Conservation (phyloP, 1,140 invertebrate genomes). For the Lordiphosa stackelbergi region DNA sequence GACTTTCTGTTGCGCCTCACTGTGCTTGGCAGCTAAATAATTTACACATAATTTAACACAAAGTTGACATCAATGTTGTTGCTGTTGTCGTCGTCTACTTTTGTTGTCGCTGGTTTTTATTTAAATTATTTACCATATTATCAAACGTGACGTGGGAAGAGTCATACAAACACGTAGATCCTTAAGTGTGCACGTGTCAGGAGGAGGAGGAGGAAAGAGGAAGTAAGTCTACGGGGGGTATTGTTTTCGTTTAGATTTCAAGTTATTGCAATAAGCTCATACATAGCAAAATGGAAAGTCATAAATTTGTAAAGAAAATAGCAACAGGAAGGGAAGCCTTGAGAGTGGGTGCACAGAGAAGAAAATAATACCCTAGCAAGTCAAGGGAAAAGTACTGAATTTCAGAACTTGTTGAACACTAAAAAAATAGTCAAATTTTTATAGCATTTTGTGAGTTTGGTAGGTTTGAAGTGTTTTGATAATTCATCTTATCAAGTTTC, state of each 20-base stretch:
- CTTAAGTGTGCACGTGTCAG: slow-evolving; percentile 31
- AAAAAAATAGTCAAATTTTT: no score
- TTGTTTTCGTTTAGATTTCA: slow-evolving; percentile 35
- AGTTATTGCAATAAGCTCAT: slow-evolving; percentile 35
- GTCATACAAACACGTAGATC: slow-evolving; percentile 17
- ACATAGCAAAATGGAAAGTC: slow-evolving; percentile 38
- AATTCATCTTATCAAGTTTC: no score
- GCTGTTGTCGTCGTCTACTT: slow-evolving; percentile 7
- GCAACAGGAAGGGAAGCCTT: slow-evolving; percentile 9
- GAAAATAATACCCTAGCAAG: background rate
- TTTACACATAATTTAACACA: slow-evolving; percentile 59
- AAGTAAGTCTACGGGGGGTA: background rate
- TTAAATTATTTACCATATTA: slow-evolving; percentile 61
- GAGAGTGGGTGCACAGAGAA: background rate
- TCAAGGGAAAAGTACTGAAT: background rate
- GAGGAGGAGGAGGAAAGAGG: no score
- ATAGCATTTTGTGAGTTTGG: no score
- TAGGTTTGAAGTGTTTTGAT: no score
- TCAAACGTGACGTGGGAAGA: slow-evolving; percentile 32
- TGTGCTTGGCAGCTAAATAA: slow-evolving; percentile 39
- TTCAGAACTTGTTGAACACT: no score
- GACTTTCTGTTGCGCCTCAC: slow-evolving; percentile 12
- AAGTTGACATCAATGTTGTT: slow-evolving; percentile 41
- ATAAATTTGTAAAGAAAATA: slow-evolving; percentile 37
- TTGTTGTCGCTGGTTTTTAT: slow-evolving; percentile 35